Base-by-base conservation (phyloP, 2,113 vertebrate genomes). In the Ictidomys tridecemlineatus region DNA sequence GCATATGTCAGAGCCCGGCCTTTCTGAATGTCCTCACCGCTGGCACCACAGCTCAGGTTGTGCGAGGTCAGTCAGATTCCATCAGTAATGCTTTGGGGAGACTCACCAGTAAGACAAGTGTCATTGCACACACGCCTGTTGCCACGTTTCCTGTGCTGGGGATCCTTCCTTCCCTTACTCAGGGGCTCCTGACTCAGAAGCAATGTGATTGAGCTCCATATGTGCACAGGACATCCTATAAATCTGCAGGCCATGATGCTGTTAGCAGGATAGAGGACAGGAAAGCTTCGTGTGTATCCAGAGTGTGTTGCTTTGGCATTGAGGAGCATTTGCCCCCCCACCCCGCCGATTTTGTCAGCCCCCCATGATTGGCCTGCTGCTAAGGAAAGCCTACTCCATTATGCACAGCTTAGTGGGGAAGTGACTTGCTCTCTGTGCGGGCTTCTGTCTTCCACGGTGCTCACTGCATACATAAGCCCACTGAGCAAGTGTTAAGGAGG, bases 201-300 rank as follows among this genome's bases (percentile, higher is more conserved):
- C 78, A 32, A 3, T 9, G 34, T 4, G 16, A 45, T 1, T 73
- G 32, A 58, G 42, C 22, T 16, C 63, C 11, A 0, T 12, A 10
- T 0, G 45, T 67, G 13, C 58, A 32, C 8, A 22, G 11, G 17
- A 32, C 1, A 5, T 12, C 48, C 12, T 9, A 0, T 48, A 53
- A 48, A 10, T 65, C 63, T 65, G 16, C 56, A 18, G 28, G 14
- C 2, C 5, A 12, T 5, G 8, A 6, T 30, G 12, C 53, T 73
- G 0, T 32, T 51, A 58, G 56, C 80, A 12, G 56, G 89, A 9
- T 0, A 51, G 37, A 18, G 13, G 37, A 28, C 53, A 69, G 22
- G 65, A 85, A 32, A 26, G 20, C 12, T 53, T 6, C 53, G 28
- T 67, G 30, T 76, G 18, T 69, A 85, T 51, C 42, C 28, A 42